These are phyloP conservation scores for Unio pictorum DNA, from an alignment of 2,888 invertebrate genomes.

Conservation along the genomic window DNA sequence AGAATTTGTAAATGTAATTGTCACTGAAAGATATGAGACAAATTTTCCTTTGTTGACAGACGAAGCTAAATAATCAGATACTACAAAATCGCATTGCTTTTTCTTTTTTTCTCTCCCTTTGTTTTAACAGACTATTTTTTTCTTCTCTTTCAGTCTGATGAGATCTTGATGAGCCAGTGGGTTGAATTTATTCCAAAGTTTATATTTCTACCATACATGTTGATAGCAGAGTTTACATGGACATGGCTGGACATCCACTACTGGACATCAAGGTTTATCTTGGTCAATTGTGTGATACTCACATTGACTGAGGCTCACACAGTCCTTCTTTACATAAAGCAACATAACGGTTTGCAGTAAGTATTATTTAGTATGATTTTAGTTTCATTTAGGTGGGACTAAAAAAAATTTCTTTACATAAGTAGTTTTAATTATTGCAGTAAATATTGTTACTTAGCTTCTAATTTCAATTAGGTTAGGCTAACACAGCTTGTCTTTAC, in stretches of 20 bases:
- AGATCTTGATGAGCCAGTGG: slow-evolving; percentile 33
- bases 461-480: no score
- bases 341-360: slow-evolving; percentile 32
- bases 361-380: slow-evolving; percentile 1
- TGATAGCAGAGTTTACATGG: slow-evolving; percentile 55
- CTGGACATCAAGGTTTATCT: slow-evolving; percentile 51
- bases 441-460: no score
- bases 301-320: slow-evolving; percentile 48
- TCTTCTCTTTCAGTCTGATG: slow-evolving; percentile 32
- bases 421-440: no score
- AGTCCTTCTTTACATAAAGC: slow-evolving; percentile 24
- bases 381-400: background rate
- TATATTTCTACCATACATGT: slow-evolving; percentile 50
- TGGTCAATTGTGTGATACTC: slow-evolving; percentile 45
- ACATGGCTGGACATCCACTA: slow-evolving; percentile 50
- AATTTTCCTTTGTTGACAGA: no score
- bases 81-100: no score
- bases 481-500: no score
- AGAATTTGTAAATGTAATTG: no score
- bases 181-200: slow-evolving; percentile 47
- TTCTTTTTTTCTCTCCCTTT: no score
- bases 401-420: background rate
- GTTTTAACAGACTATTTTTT: no score
- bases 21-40: no score
- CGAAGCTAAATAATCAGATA: no score